Percentiles rank a stretch among this genome's conserved stretches.
Evolutionary conservation across 2,113 vertebrate genomes (phyloP).

Genomic region (Pongo pygmaeus): DNA sequence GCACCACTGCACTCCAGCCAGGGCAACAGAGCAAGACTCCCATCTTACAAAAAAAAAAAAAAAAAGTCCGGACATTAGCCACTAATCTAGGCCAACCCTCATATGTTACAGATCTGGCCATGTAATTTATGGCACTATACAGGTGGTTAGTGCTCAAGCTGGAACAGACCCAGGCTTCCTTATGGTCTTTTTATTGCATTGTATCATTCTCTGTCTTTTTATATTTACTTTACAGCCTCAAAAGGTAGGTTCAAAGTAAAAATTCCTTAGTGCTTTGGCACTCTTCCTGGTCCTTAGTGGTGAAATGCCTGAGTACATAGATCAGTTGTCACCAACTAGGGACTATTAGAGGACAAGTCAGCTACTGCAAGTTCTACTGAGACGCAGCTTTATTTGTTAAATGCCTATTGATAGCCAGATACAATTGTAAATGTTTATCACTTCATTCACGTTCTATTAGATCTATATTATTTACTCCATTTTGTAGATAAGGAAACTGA

Average conservation of each 20-base stretch:
- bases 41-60: neutral
- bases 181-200: neutral
- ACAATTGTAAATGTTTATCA: neutral
- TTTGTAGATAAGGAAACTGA: neutral
- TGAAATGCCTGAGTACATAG: neutral
- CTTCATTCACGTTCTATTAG: neutral
- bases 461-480: neutral
- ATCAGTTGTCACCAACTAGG: neutral
- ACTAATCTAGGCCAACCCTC: neutral
- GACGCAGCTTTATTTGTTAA: slow-evolving; percentile 14
- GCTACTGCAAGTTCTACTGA: neutral
- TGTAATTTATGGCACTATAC: neutral
- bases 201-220: neutral
- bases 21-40: neutral
- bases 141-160: neutral
- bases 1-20: neutral
- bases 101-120: neutral
- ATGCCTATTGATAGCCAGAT: neutral
- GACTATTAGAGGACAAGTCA: neutral
- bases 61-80: neutral
- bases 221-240: neutral
- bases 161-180: neutral
- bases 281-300: neutral
- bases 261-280: neutral
- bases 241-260: slow-evolving; percentile 13